Conservation (phyloP, 1,140 invertebrate genomes). For the Trichonephila clavata region DNA sequence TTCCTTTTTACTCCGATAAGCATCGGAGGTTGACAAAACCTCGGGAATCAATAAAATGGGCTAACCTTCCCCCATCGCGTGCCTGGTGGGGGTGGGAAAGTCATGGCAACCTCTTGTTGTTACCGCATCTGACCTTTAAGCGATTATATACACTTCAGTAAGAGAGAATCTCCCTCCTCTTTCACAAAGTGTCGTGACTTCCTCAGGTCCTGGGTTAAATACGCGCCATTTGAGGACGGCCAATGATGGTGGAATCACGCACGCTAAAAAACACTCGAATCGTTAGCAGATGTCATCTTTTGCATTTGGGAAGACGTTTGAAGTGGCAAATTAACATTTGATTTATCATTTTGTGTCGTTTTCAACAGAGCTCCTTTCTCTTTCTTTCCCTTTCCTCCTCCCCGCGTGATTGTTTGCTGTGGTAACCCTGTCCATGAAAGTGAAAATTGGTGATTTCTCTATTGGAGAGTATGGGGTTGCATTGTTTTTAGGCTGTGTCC, state of each 20-base stretch:
- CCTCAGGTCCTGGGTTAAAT: conserved; percentile 20
- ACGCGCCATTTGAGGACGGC: conserved; percentile 30
- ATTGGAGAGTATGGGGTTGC: background rate
- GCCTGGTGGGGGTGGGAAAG: conserved; percentile 56
- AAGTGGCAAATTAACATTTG: conserved; percentile 44
- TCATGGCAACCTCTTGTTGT: conserved; percentile 75
- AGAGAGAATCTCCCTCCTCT: background rate
- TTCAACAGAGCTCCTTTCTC: background rate
- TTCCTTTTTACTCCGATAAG: conserved; percentile 51
- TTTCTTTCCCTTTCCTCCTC: background rate
- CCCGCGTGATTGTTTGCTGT: background rate
- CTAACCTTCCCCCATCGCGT: conserved; percentile 11
- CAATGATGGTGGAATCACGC: background rate
- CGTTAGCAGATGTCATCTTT: conserved; percentile 23
- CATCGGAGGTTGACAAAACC: conserved; percentile 74
- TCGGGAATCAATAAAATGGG: conserved; percentile 71
- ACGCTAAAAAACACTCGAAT: conserved; percentile 32
- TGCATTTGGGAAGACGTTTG: background rate
- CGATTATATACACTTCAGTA: background rate
- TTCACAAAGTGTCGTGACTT: conserved; percentile 6
- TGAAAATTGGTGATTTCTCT: background rate
- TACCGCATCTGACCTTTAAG: conserved; percentile 73
- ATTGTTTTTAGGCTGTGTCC: background rate
- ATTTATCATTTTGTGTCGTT: conserved; percentile 61
- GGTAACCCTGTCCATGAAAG: background rate